Conservation (phyloP, 2,113 vertebrate species). For the Orcinus orca region DNA sequence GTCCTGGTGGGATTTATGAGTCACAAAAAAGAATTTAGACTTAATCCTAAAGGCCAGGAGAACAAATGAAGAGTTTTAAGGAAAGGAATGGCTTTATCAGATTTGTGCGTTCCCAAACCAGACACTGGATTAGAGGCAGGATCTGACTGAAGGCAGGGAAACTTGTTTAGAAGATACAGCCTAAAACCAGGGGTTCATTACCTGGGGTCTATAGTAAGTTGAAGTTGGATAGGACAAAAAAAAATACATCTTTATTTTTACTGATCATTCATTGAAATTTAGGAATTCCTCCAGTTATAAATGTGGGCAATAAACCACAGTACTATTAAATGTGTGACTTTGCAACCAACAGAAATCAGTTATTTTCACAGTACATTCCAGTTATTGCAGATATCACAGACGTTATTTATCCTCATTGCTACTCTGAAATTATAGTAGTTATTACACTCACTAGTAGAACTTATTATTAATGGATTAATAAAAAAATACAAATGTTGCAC, state of each 20-base stretch:
- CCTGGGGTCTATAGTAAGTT: not conserved
- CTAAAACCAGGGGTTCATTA: not conserved
- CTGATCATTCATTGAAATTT: not conserved
- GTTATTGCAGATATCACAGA: not conserved
- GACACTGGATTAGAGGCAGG: not conserved
- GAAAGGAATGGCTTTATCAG: not conserved
- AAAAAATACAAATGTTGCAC: not conserved
- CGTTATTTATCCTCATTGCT: not conserved
- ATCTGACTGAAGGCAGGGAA: not conserved
- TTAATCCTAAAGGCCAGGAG: not conserved
- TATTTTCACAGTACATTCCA: not conserved
- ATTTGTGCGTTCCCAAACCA: not conserved
- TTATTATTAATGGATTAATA: not conserved
- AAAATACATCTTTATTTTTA: not conserved
- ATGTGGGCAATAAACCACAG: not conserved
- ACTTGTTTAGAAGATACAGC: not conserved
- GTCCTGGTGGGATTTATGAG: not conserved
- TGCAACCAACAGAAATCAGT: not conserved
- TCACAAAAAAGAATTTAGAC: not conserved
- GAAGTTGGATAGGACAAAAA: not conserved
- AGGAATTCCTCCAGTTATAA: not conserved
- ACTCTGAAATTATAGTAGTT: not conserved
- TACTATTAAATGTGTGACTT: not conserved
- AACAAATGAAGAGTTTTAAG: not conserved
- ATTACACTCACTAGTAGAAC: not conserved